Conservation (phyloP, 2,797 vertebrate species). For the Aphelocoma californica region DNA sequence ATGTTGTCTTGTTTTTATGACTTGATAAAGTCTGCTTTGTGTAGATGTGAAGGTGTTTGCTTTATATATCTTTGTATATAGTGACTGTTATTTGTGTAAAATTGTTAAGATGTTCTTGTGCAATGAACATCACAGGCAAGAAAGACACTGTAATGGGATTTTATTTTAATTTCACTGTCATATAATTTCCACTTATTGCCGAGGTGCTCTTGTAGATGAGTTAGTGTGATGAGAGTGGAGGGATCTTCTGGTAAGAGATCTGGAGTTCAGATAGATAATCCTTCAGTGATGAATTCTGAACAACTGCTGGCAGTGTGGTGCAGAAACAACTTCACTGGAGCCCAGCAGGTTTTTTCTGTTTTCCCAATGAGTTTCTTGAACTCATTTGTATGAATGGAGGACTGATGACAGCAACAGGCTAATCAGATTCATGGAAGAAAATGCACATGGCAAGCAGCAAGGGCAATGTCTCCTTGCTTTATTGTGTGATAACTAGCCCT, state of each 20-base stretch:
- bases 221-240: not conserved
- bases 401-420: not conserved
- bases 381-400: not conserved
- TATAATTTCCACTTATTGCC: not conserved
- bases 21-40: not conserved
- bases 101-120: not conserved
- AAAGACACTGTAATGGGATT: not conserved
- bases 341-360: not conserved
- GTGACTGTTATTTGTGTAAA: not conserved
- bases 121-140: not conserved
- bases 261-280: not conserved
- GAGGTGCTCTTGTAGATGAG: not conserved
- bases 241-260: not conserved
- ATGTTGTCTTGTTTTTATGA: not conserved
- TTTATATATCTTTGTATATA: not conserved
- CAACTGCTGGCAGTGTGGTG: not conserved
- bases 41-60: not conserved
- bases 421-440: not conserved
- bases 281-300: not conserved
- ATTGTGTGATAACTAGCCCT: not conserved
- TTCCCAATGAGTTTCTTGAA: not conserved
- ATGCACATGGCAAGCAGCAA: not conserved
- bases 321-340: not conserved
- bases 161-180: not conserved
- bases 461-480: not conserved